Evolutionary conservation across 1,140 invertebrate genomes (phyloP), one percentile per base, ranked within the genome.

Genomic region (Armadillidium nasatum): DNA sequence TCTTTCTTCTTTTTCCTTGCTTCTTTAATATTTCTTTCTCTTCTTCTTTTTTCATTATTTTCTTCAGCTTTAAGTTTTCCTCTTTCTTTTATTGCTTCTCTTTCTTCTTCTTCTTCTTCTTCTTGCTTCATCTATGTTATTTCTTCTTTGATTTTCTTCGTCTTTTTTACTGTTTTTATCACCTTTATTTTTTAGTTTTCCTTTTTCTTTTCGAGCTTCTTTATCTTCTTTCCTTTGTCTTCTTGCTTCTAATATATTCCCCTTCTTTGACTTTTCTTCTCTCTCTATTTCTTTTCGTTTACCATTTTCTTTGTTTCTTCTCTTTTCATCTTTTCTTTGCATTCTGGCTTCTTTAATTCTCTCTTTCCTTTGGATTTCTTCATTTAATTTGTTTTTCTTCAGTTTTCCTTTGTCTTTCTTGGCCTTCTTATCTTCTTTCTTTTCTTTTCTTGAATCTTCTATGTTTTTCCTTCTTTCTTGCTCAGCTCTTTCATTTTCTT

Each of bases 51-150:
- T 70, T 70, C 23, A 10, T 70, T 21, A 10, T 33, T 11, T 70
- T 33, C 19, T 70, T 70, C 19, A 10, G 7, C 68, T 70, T 70
- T 19, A 9, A 10, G 7, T 19, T 19, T 70, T 11, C 19, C 19
- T 70, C 68, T 70, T 70, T 19, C 23, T 70, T 33, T 70, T 70
- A 10, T 19, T 70, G 7, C 68, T 70, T 70, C 68, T 19, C 19
- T 19, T 11, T 21, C 19, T 70, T 19, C 19, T 11, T 33, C 11
- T 70, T 19, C 19, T 70, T 70, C 23, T 70, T 70, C 11, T 19
- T 70, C 23, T 70, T 70, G 9, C 11, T 33, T 19, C 11, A 10
- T 19, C 19, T 70, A 7, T 19, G 7, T 33, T 70, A 9, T 70
- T 11, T 70, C 19, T 70, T 19, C 19, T 70, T 70, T 11, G 9